phyloP scores from a whole-genome alignment of 2,113 vertebrate species.

The Axis porcinus region DNA sequence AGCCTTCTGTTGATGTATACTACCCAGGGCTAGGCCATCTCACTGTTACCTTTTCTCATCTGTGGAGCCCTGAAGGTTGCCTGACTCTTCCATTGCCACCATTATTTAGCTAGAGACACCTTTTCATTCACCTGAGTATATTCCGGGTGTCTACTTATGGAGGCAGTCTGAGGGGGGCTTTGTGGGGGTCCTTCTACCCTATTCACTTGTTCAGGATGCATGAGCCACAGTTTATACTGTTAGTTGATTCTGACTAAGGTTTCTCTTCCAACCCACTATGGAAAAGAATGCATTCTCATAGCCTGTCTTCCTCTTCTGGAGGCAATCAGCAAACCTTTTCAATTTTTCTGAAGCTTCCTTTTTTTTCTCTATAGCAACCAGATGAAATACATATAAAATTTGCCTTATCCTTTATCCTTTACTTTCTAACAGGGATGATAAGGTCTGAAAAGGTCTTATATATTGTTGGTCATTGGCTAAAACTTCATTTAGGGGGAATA shows the following conservation, averaged over 20 bases:
- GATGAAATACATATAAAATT: not conserved
- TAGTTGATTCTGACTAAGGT: not conserved
- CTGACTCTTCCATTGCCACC: not conserved
- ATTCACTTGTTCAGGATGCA: not conserved
- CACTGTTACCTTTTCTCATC: not conserved
- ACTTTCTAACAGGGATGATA: not conserved
- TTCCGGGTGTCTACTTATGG: not conserved
- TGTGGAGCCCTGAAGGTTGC: not conserved
- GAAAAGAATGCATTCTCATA: not conserved
- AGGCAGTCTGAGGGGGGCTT: not conserved
- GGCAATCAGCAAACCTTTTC: not conserved
- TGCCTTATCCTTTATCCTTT: not conserved
- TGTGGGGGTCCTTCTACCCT: not conserved
- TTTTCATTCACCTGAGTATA: not conserved
- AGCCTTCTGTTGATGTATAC: not conserved
- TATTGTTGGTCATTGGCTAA: not conserved
- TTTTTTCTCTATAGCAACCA: not conserved
- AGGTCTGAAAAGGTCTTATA: not conserved
- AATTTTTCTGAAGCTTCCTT: not conserved
- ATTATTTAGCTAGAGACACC: not conserved
- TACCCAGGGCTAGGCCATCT: not conserved
- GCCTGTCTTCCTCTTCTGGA: not conserved
- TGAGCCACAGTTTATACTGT: not conserved
- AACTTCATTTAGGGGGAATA: not conserved
- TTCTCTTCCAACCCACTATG: not conserved